phyloP scores from a whole-genome alignment of 2,888 invertebrate species.

The Malthinus seriepunctatus region DNA sequence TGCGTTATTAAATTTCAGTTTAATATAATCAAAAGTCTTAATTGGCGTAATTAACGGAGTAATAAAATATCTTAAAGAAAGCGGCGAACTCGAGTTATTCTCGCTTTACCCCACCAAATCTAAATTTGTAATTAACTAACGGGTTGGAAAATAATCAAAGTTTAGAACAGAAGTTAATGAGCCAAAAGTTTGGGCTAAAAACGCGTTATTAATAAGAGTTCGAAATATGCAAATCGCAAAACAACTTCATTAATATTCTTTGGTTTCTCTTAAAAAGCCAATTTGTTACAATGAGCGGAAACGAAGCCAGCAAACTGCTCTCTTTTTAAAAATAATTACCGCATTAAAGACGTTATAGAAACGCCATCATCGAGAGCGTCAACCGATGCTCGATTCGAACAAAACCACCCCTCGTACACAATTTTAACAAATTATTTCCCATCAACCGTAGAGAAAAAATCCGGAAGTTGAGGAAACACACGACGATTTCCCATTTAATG shows the following conservation, averaged over 20 bases:
- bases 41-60: slow-evolving; percentile 46
- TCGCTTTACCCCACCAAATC: slow-evolving; percentile 32
- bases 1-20: slow-evolving; percentile 48
- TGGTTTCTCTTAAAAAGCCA: slow-evolving; percentile 42
- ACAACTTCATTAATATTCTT: slow-evolving; percentile 54
- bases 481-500: slow-evolving; percentile 17
- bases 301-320: slow-evolving; percentile 25
- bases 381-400: too few relatives aligned
- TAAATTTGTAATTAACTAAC: slow-evolving; percentile 53
- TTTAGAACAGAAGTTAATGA: slow-evolving; percentile 47
- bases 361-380: slow-evolving; percentile 13
- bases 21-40: slow-evolving; percentile 41
- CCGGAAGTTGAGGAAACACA: slow-evolving; percentile 20
- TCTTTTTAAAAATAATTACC: slow-evolving; percentile 27
- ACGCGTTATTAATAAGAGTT: slow-evolving; percentile 42
- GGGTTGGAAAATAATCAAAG: slow-evolving; percentile 54
- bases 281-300: slow-evolving; percentile 36
- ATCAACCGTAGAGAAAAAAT: not conserved
- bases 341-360: slow-evolving; percentile 28
- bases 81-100: slow-evolving; percentile 36
- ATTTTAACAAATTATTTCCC: too few relatives aligned
- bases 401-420: too few relatives aligned
- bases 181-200: slow-evolving; percentile 46
- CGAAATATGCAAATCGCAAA: slow-evolving; percentile 52
- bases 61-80: slow-evolving; percentile 50